Base-by-base conservation (phyloP, 2,797 vertebrate species). In the Lindbergichthys nudifrons region DNA sequence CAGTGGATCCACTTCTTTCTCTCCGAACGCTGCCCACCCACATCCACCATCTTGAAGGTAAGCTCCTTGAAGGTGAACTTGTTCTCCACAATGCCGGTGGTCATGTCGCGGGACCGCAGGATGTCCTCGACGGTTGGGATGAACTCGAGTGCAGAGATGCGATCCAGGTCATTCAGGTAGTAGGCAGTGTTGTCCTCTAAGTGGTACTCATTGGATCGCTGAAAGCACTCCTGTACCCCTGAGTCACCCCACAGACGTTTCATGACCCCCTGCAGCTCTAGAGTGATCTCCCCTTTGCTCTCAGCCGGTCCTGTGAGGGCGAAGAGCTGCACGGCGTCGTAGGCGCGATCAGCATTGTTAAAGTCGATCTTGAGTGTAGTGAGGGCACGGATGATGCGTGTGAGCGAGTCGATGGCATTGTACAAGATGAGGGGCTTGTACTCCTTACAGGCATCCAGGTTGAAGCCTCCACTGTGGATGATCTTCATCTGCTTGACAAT, bases 41-140 rank as follows among this genome's bases (percentile, higher is more conserved):
- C 98, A 0, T 99, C 98, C 73, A 99, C 98, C 98, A 99, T 99
- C 96, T 99, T 99, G 95, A 99, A 99, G 80, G 98, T 99, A 90
- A 99, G 98, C 94, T 99, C 98, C 92, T 99, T 99, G 94, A 99
- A 99, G 89, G 98, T 99, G 94, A 99, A 99, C 92, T 98, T 99
- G 93, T 99, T 99, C 94, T 99, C 98, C 91, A 99, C 98, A 45
- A 99, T 99, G 88, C 98, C 98, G 0, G 98, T 99, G 87, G 98
- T 99, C 98, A 99, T 99, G 94, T 99, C 98, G 46, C 98, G 96
- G 69, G 98, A 99, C 47, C 98, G 95, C 48, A 99, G 93, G 92
- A 99, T 99, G 89, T 99, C 98, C 94, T 99, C 98, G 0, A 99
- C 98, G 0, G 98, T 99, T 36, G 98, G 98, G 92, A 99, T 97